Conservation (phyloP, 2,797 vertebrate species). For the Gouania willdenowi region DNA sequence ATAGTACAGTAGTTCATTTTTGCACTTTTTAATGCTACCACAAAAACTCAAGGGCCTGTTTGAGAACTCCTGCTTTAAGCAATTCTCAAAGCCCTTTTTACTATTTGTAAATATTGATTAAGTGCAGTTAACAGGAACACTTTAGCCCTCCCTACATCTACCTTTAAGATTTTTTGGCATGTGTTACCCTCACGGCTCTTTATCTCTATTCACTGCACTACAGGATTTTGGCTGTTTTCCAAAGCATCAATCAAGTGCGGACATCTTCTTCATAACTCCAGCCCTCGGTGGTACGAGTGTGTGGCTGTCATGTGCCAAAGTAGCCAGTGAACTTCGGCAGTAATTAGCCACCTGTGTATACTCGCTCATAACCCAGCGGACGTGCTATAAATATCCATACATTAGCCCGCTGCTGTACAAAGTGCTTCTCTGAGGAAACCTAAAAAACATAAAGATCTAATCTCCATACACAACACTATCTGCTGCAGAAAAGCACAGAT, state of each 20-base stretch:
- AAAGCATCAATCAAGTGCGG: constrained; percentile 50
- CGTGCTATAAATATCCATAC: constrained; percentile 68
- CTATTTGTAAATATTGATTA: too few species aligned
- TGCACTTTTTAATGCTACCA: too few species aligned
- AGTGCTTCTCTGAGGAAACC: constrained; percentile 22
- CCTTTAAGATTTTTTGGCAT: constrained; percentile 45
- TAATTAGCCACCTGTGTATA: constrained; percentile 74
- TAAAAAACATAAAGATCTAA: constrained; percentile 23
- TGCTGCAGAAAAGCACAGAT: constrained; percentile 1
- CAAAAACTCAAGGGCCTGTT: too few species aligned
- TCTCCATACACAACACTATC: neutral
- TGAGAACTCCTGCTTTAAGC: too few species aligned
- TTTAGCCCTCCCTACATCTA: constrained; percentile 39
- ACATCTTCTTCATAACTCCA: constrained; percentile 20
- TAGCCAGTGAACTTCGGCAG: constrained; percentile 58
- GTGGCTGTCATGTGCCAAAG: constrained; percentile 60
- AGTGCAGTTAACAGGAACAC: constrained; percentile 52
- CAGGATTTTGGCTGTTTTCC: constrained; percentile 58
- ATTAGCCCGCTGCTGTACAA: constrained; percentile 37
- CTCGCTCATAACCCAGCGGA: constrained; percentile 49
- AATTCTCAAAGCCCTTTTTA: too few species aligned
- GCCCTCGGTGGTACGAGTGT: constrained; percentile 44
- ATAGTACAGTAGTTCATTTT: too few species aligned
- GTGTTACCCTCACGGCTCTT: constrained; percentile 32
- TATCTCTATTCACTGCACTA: constrained; percentile 46